These are phyloP conservation scores for Macrocentrus cingulum DNA, from an alignment of 1,140 invertebrate species.

Conservation along the genomic window DNA sequence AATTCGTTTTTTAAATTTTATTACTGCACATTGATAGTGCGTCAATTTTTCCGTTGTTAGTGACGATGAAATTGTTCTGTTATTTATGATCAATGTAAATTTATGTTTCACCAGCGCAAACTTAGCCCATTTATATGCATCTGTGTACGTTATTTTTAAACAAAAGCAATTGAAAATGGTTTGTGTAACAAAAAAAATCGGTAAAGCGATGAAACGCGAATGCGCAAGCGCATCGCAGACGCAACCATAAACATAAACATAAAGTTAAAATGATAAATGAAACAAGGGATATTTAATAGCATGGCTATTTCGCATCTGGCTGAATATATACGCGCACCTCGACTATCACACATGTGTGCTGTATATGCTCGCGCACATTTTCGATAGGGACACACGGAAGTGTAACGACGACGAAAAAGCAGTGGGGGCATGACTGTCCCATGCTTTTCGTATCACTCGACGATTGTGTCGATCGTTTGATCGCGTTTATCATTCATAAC, in stretches of 20 bases:
- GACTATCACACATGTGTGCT: neutral
- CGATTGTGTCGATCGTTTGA: slow-evolving; percentile 32
- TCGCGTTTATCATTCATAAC: slow-evolving; percentile 35
- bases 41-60: too few species aligned
- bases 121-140: too few species aligned
- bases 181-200: neutral
- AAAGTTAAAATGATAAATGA: slow-evolving; percentile 42
- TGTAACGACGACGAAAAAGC: neutral
- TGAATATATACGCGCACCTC: neutral
- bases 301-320: slow-evolving; percentile 33
- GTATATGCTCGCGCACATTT: slow-evolving; percentile 13
- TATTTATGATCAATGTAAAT: too few species aligned
- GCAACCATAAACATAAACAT: slow-evolving; percentile 40
- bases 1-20: too few species aligned
- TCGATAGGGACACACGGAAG: slow-evolving; percentile 24
- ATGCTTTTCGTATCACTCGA: slow-evolving; percentile 16
- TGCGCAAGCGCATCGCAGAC: slow-evolving; percentile 17
- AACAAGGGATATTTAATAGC: slow-evolving; percentile 40
- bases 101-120: too few species aligned
- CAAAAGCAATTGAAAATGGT: neutral
- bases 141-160: too few species aligned
- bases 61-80: too few species aligned
- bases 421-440: slow-evolving; percentile 2
- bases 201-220: neutral
- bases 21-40: too few species aligned